Evolutionary conservation across 2,797 vertebrate genomes (phyloP).

Genomic region (Pseudopleuronectes americanus): DNA sequence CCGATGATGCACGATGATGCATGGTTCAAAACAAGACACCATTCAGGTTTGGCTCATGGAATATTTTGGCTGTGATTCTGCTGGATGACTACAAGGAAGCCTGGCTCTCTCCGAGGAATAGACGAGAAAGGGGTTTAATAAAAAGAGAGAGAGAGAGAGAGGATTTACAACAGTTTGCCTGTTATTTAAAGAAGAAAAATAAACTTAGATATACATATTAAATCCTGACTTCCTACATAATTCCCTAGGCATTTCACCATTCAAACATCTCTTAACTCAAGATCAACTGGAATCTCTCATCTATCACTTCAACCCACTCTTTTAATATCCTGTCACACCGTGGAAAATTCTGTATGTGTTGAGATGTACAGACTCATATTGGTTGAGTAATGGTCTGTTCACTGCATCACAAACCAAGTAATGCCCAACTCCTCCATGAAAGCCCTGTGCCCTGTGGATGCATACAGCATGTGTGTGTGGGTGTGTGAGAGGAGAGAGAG

Average conservation of each 20-base stretch:
- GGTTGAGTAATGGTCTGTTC: not conserved
- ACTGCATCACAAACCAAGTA: conserved; percentile 5
- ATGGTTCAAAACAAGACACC: not conserved
- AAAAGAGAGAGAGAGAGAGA: too few species aligned
- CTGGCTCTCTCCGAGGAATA: not conserved
- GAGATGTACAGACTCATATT: not conserved
- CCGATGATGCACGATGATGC: conserved; percentile 8
- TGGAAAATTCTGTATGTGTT: not conserved
- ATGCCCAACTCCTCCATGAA: conserved; percentile 20
- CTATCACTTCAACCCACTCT: not conserved
- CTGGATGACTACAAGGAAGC: not conserved
- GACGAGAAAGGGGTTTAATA: too few species aligned
- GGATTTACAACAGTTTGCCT: too few species aligned
- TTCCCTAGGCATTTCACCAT: not conserved
- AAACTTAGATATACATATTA: not conserved
- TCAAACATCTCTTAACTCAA: conserved; percentile 14
- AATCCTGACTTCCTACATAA: not conserved
- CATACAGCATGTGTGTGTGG: conserved; percentile 37
- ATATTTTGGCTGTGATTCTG: not conserved
- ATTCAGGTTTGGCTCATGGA: not conserved
- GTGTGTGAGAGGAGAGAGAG: conserved; percentile 38
- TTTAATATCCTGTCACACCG: not conserved
- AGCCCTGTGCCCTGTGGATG: conserved; percentile 11
- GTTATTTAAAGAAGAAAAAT: too few species aligned
- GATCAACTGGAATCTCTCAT: too few species aligned